Conservation (phyloP, 2,888 invertebrate species). For the Neuroscelio doddi region DNA sequence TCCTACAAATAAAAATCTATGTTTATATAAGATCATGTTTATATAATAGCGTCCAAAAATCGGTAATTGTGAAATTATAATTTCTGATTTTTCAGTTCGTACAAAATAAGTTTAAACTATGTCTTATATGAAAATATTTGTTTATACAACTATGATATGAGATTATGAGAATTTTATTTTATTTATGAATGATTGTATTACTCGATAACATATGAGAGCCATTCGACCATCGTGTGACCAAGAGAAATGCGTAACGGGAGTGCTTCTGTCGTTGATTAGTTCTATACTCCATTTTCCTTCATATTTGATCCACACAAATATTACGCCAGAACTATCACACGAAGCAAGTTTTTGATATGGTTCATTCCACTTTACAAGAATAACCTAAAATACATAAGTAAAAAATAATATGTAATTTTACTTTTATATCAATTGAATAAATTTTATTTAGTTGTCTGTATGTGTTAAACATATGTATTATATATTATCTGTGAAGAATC, state of each 20-base stretch:
- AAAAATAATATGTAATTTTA: no score
- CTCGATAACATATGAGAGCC: constrained; percentile 98
- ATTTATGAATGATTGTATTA: constrained; percentile 62
- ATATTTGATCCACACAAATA: constrained; percentile 99
- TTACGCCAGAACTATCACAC: constrained; percentile 97
- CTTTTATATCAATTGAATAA: no score
- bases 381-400: constrained; percentile 78
- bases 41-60: background rate
- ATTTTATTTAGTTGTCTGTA: no score
- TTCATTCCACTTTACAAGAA: constrained; percentile 98
- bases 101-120: background rate
- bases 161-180: no score
- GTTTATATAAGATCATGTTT: no score
- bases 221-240: constrained; percentile 99
- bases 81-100: no score
- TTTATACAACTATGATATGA: no score
- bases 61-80: constrained; percentile 11
- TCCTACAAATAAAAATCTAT: no score
- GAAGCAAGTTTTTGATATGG: constrained; percentile 98
- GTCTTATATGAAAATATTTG: no score
- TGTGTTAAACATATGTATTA: no score
- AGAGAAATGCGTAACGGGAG: constrained; percentile 97
- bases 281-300: constrained; percentile 99
- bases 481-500: no score
- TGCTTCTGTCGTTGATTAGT: constrained; percentile 97